Evolutionary conservation across 2,113 vertebrate genomes (phyloP), one percentile per base, ranked within the genome.

Genomic region (Centropristis striata): DNA sequence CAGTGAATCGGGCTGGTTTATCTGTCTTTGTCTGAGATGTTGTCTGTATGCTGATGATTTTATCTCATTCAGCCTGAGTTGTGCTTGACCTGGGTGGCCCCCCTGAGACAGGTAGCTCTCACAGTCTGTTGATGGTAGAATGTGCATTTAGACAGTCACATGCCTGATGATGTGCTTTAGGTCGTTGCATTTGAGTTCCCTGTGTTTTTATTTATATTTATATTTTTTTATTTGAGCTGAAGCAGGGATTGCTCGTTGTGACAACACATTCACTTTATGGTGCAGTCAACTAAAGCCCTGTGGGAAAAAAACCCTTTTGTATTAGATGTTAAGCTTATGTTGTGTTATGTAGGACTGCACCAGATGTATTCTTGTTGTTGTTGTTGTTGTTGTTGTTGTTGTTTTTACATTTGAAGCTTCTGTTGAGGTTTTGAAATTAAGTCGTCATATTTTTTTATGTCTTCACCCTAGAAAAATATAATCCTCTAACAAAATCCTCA

Each of bases 61-160:
- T 55, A 90, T 90, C 89, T 85, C 18, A 39, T 59, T 59, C 41
- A 73, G 65, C 20, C 57, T 65, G 59, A 85, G 55, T 58, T 53
- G 54, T 58, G 70, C 67, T 86, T 84, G 76, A 85, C 85, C 81
- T 80, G 78, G 81, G 74, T 78, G 88, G 66, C 66, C 82, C 44
- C 69, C 63, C 51, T 65, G 64, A 86, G 75, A 71, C 57, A 69
- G 59, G 10, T 12, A 66, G 7, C 36, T 60, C 76, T 68, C 27
- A 66, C 13, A 41, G 46, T 64, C 32, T 77, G 64, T 25, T 75
- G 51, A 64, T 41, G 8, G 23, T 46, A 71, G 53, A 47, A 5
- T 23, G 41, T 66, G 4, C 8, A 36, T 71, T 64, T 41, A 54
- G 58, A 44, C 25, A 12, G 2, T 82, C 32, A 59, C 36, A 20